Base-by-base conservation (phyloP, 2,797 vertebrate genomes). In the Pelochelys cantorii region DNA sequence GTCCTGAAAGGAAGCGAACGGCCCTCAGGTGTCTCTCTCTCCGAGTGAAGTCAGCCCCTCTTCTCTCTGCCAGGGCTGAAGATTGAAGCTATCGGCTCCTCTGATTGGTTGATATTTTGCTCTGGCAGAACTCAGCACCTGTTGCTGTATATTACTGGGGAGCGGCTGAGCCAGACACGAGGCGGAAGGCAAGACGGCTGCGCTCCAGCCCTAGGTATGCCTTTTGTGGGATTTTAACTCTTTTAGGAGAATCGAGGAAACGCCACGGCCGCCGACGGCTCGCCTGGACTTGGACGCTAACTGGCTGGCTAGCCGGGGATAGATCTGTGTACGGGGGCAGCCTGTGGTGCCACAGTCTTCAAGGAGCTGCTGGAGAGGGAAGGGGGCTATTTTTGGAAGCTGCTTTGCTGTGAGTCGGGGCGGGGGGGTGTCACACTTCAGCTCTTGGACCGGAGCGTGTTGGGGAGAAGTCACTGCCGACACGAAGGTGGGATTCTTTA, bases 91-190 rank as follows among this genome's bases (percentile, higher is more conserved):
- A 65, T n/a, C 7, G 80, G 42, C 23, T 71, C 90, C 4, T 37
- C 80, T 94, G 92, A 97, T 96, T 97, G 97, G 97, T 93, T 94
- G 96, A 95, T 97, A 96, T 97, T 97, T 97, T 96, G 87, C 95
- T 97, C 92, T 86, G 0, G 87, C 94, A 74, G 68, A 1, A n/a
- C 20, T 57, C 54, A 78, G 94, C 96, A 97, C 97, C 97, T 97
- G 97, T 96, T 83, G 97, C 96, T 95, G 97, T 81, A 86, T 78
- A 90, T 97, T 97, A 97, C 83, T 74, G 83, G 4, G 10, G 20
- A 34, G 68, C 86, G 88, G 65, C 20, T 1, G 80, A 85, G 89
- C 91, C 80, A 12, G 85, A 48, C 62, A 7, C 59, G 88, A 90
- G 84, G 87, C 92, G 85, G 93, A 82, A 93, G 96, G 60, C 88